These are phyloP conservation scores for Gobio occitaniae DNA, from an alignment of 2,797 vertebrate species.

Conservation along the genomic window DNA sequence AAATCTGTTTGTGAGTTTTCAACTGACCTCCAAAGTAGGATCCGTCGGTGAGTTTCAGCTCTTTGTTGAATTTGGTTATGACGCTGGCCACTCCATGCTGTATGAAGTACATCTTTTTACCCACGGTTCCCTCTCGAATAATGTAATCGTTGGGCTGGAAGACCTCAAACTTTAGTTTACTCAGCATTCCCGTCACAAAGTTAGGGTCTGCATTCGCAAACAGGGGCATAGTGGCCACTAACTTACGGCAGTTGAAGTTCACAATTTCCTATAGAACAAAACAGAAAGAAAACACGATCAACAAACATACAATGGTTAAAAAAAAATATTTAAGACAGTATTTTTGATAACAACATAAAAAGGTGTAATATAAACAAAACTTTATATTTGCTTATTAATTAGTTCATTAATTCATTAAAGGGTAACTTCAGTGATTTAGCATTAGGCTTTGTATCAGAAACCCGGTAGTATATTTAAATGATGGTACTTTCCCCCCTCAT, in stretches of 20 bases:
- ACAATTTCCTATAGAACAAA: slow-evolving; percentile 89
- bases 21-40: slow-evolving; percentile 95
- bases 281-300: slow-evolving; percentile 2
- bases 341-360: neutral
- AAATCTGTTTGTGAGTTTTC: neutral
- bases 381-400: neutral
- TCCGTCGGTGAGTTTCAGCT: slow-evolving; percentile 97
- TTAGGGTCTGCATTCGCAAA: slow-evolving; percentile 98
- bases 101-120: slow-evolving; percentile 99
- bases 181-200: slow-evolving; percentile 98
- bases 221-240: slow-evolving; percentile 97
- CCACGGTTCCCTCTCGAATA: slow-evolving; percentile 95
- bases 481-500: no score
- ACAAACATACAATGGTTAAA: neutral
- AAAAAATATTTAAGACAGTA: neutral
- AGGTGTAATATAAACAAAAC: neutral
- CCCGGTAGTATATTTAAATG: no score
- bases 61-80: slow-evolving; percentile 96
- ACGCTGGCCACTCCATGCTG: slow-evolving; percentile 96
- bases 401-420: no score
- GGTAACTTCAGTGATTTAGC: no score
- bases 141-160: slow-evolving; percentile 98
- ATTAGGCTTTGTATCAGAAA: no score
- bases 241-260: slow-evolving; percentile 97
- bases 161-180: slow-evolving; percentile 96